A percentile compares a stretch with the other conserved stretches of the same genome.
phyloP scores from a whole-genome alignment of 2,113 vertebrate species.

The Stictonetta naevosa region DNA sequence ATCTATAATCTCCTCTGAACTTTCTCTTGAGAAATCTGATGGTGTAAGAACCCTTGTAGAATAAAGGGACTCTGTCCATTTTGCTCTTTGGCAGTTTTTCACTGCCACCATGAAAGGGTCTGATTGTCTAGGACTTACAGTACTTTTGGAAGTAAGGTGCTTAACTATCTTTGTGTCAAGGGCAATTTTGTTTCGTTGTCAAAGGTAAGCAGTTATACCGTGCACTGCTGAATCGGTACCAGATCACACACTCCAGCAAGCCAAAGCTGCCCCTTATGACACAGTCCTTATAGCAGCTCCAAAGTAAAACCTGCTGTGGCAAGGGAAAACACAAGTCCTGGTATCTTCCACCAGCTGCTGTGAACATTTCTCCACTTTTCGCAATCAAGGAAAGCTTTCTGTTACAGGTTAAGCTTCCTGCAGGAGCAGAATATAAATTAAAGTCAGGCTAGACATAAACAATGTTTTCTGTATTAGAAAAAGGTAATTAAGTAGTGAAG shows the following conservation, averaged over 20 bases:
- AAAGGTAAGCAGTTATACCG: neutral
- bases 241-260: neutral
- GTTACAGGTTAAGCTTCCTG: neutral
- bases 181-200: neutral
- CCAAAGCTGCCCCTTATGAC: neutral
- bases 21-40: neutral
- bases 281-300: neutral
- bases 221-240: neutral
- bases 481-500: neutral
- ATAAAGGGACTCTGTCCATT: neutral
- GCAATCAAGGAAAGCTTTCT: neutral
- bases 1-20: neutral
- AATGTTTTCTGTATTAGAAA: neutral
- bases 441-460: neutral
- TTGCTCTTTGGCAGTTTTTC: neutral
- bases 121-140: neutral
- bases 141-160: neutral
- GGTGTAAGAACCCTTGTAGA: neutral
- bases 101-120: neutral
- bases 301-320: neutral
- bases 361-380: neutral
- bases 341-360: neutral
- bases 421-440: neutral
- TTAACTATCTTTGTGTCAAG: neutral
- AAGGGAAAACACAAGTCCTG: neutral